Base-by-base conservation (phyloP, 2,888 invertebrate species). In the Tetranychus truncatus region DNA sequence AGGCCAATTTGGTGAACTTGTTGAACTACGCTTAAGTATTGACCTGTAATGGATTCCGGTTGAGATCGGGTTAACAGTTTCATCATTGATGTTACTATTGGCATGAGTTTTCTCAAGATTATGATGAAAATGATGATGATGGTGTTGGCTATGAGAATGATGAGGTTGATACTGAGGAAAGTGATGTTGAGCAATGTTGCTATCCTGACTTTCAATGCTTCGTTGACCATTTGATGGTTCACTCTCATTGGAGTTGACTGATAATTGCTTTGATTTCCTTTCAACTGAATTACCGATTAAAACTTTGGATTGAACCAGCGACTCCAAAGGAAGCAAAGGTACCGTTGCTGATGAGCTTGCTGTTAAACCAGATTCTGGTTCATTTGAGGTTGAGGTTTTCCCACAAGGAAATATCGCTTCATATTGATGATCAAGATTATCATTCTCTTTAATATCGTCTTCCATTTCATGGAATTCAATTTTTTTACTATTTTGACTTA, bases 1-100 rank as follows among this genome's bases (percentile, higher is more conserved):
- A 55, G 55, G 55, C 55, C 55, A 55, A 55, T 55, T 55, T 55
- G 55, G 55, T 55, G 55, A 55, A 55, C 55, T 55, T 55, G 55
- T 55, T 55, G 55, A 55, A 55, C 55, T 55, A 55, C 55, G 55
- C 15, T 55, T 55, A 55, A 55, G 55, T 15, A 55, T 55, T 55
- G 55, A 55, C 55, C 15, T 55, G 55, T 55, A 55, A 55, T 15
- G 55, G 55, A 55, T 55, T 55, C 55, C 55, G 55, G 55, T 55
- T 55, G 55, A 55, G 55, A 55, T 55, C 55, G 55, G 55, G 55
- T 55, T 15, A 55, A 55, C 55, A 55, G 9, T 55, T 55, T 55
- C 55, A 55, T 15, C 55, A 55, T 55, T 55, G 55, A 55, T 9
- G 15, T 55, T 15, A 7, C 15, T 55, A 55, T 55, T 55, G 15